Evolutionary conservation across 1,140 invertebrate species (phyloP), one percentile per base, ranked within the genome.

Genomic region (Drosophila tristis): DNA sequence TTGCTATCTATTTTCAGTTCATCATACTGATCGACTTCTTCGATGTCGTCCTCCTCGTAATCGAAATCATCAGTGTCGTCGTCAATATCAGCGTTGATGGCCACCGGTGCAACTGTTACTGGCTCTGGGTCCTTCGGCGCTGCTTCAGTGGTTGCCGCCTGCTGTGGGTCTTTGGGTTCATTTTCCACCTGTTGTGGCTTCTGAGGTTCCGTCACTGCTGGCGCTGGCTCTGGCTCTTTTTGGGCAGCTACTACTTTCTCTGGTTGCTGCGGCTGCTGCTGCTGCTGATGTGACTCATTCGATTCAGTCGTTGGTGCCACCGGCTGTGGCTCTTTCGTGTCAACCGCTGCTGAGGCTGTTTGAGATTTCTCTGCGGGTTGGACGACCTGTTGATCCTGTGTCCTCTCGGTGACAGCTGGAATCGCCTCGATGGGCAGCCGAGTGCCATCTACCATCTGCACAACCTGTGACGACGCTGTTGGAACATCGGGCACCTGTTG

Each of bases 381-480:
- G 29, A 31, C 11, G 11, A 20, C 16, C 31, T 42, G 47, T 55
- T 63, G n/a, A 2, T 49, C 42, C 5, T 47, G 9, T 15, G 42
- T 43, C 4, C 29, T 45, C 3, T 80, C 76, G 6, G 63, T 53
- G 9, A 57, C 47, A 7, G 67, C 73, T 16, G 67, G 25, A n/a
- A 77, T 43, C 6, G 42, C 61, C 43, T 86, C 75, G 16, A 79
- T 20, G 1, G 90, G 87, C 59, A 91, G 51, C 42, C 61, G 54
- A 2, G 90, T 91, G 20, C 90, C 90, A 61, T 91, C 90, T 2
- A 91, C 72, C 20, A 91, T 35, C 25, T 84, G 78, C 2, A 81
- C 13, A 23, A 68, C 49, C 16, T 66, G 60, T 16, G 74, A 64
- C 8, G 90, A 70, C 20, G 77, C 71, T 15, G 75, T 68, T 7